Conservation (phyloP, 1,140 invertebrate species). For the Uloborus diversus region DNA sequence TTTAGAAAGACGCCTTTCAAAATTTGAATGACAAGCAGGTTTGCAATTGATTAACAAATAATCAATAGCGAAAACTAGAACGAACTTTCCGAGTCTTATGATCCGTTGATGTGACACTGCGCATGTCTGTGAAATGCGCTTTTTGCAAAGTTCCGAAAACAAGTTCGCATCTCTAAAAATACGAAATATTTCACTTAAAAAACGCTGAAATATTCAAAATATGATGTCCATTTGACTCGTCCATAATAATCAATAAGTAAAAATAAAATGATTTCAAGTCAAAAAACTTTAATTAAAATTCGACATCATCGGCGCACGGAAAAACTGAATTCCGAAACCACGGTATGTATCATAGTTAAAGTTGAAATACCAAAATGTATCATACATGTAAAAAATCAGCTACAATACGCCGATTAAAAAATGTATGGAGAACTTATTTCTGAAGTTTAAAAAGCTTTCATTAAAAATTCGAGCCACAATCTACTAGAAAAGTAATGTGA, state of each 20-base stretch:
- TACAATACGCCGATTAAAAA: neutral
- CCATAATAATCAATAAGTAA: slow-evolving; percentile 23
- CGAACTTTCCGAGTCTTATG: too few relatives aligned
- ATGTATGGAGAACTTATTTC: neutral
- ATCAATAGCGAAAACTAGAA: too few relatives aligned
- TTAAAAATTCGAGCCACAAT: neutral
- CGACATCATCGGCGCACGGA: neutral
- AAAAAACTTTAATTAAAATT: slow-evolving; percentile 6
- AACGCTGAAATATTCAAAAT: neutral
- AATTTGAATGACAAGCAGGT: too few relatives aligned
- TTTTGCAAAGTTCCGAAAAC: slow-evolving; percentile 49
- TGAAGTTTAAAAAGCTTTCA: neutral
- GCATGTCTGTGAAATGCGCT: slow-evolving; percentile 39
- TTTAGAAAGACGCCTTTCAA: too few relatives aligned
- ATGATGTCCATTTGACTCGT: neutral
- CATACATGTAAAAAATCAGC: neutral
- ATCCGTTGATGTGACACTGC: too few relatives aligned
- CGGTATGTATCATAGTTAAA: neutral
- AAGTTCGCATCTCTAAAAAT: slow-evolving; percentile 44
- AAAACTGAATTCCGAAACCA: neutral
- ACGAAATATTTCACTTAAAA: neutral
- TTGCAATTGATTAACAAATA: too few relatives aligned
- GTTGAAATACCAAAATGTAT: slow-evolving; percentile 5
- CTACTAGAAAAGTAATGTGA: slow-evolving; percentile 7
- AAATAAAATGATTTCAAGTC: neutral